These are phyloP conservation scores for Pyrocoelia pectoralis DNA, from an alignment of 2,888 invertebrate genomes.

Conservation along the genomic window DNA sequence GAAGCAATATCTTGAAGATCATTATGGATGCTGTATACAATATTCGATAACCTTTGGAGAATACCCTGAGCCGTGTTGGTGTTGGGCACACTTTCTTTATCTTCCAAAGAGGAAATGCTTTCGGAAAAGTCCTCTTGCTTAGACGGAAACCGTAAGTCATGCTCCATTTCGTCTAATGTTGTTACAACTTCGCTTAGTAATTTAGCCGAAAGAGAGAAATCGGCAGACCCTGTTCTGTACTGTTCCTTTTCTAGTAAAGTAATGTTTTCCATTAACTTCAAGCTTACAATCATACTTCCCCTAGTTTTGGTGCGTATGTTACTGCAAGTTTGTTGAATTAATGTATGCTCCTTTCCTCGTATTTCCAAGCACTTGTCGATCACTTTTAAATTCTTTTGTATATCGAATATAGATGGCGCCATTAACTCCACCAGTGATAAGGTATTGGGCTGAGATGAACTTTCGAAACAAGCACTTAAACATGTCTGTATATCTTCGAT, in stretches of 20 bases:
- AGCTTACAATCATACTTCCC: slow-evolving; percentile 63
- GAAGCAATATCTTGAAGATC: slow-evolving; percentile 52
- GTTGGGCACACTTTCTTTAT: slow-evolving; percentile 27
- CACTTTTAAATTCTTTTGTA: slow-evolving; percentile 71
- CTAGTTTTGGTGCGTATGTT: slow-evolving; percentile 70
- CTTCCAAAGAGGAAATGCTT: not conserved
- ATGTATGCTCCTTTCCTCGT: slow-evolving; percentile 71
- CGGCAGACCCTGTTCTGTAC: slow-evolving; percentile 30
- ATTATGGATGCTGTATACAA: slow-evolving; percentile 60
- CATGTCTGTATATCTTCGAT: slow-evolving; percentile 71
- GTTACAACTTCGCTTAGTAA: slow-evolving; percentile 61
- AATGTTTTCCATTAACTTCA: slow-evolving; percentile 64
- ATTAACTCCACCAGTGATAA: slow-evolving; percentile 66
- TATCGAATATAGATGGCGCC: slow-evolving; percentile 66
- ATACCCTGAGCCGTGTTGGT: slow-evolving; percentile 32
- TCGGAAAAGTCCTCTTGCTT: slow-evolving; percentile 39
- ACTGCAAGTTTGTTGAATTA: slow-evolving; percentile 74
- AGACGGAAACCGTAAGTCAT: slow-evolving; percentile 59
- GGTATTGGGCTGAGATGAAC: slow-evolving; percentile 58
- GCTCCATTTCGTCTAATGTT: slow-evolving; percentile 68
- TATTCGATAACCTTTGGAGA: slow-evolving; percentile 54
- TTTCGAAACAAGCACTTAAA: slow-evolving; percentile 62
- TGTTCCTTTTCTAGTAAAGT: slow-evolving; percentile 60
- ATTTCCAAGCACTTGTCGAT: slow-evolving; percentile 75
- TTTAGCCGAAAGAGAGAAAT: slow-evolving; percentile 54